A percentile compares a stretch with the other conserved stretches of the same genome.
Conservation (phyloP, 2,113 vertebrate genomes). For the Callipepla squamata region DNA sequence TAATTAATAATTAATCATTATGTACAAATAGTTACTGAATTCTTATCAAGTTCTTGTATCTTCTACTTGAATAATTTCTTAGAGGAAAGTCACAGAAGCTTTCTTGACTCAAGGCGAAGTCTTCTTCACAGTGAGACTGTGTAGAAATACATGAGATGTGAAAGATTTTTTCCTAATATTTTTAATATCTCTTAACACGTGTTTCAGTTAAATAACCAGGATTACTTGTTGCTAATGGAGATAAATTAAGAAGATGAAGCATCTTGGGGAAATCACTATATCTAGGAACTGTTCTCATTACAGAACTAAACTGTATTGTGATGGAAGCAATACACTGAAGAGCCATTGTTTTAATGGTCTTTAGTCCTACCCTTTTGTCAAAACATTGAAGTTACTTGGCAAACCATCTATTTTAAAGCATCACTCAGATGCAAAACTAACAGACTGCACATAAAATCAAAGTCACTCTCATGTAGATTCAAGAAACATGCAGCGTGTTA, state of each 20-base stretch:
- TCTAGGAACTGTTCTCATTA: not conserved
- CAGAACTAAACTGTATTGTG: not conserved
- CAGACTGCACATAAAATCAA: not conserved
- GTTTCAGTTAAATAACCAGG: not conserved
- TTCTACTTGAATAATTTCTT: not conserved
- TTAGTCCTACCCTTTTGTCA: constrained; percentile 5
- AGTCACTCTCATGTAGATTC: not conserved
- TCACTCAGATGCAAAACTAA: not conserved
- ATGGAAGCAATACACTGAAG: not conserved
- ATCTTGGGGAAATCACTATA: not conserved
- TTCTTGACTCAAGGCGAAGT: not conserved
- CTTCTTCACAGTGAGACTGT: not conserved
- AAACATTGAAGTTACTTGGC: not conserved
- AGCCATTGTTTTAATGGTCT: not conserved
- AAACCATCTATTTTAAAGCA: not conserved
- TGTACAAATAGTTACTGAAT: not conserved
- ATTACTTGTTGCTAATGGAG: not conserved
- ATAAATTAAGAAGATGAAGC: not conserved
- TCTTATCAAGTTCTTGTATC: not conserved
- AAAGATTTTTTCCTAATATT: not conserved
- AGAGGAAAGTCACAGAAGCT: not conserved
- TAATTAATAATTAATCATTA: too few relatives aligned
- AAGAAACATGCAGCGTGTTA: not conserved
- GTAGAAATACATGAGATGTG: not conserved
- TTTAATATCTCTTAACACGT: not conserved